phyloP scores from a whole-genome alignment of 2,797 vertebrate genomes.

The Hydrocynus forskahlii region DNA sequence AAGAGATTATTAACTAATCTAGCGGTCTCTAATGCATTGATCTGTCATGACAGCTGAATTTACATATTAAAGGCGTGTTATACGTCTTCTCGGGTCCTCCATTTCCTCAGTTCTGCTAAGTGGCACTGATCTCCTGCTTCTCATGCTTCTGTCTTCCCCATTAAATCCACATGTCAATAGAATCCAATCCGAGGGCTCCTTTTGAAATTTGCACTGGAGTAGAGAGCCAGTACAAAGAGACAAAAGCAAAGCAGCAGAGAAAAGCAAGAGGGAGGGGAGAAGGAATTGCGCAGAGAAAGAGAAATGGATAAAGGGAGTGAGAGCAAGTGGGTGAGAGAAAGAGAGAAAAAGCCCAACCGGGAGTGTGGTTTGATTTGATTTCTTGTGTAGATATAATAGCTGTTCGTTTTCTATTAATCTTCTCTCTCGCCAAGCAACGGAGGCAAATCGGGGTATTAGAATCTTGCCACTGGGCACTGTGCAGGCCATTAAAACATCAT shows the following conservation, averaged over 20 bases:
- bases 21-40: neutral
- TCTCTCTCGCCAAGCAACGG: constrained; percentile 65
- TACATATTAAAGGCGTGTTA: constrained; percentile 16
- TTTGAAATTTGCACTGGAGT: constrained; percentile 69
- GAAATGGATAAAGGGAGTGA: constrained; percentile 51
- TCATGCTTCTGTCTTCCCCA: constrained; percentile 49
- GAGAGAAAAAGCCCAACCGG: constrained; percentile 63
- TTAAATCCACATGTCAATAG: constrained; percentile 63
- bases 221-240: constrained; percentile 59
- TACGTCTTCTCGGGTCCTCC: neutral
- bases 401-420: constrained; percentile 80
- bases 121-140: constrained; percentile 16
- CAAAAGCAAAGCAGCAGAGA: constrained; percentile 48
- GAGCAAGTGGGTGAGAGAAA: constrained; percentile 9
- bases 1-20: constrained; percentile 6
- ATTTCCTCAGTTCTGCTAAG: constrained; percentile 10
- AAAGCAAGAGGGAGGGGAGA: constrained; percentile 31
- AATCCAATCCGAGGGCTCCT: constrained; percentile 66
- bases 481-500: constrained; percentile 82
- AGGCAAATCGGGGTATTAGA: constrained; percentile 75
- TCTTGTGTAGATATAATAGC: constrained; percentile 74
- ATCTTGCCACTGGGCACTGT: constrained; percentile 79
- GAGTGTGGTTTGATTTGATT: constrained; percentile 75
- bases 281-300: constrained; percentile 55
- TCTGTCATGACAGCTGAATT: constrained; percentile 17